phyloP scores from a whole-genome alignment of 2,113 vertebrate genomes.

The Arizona elegans region DNA sequence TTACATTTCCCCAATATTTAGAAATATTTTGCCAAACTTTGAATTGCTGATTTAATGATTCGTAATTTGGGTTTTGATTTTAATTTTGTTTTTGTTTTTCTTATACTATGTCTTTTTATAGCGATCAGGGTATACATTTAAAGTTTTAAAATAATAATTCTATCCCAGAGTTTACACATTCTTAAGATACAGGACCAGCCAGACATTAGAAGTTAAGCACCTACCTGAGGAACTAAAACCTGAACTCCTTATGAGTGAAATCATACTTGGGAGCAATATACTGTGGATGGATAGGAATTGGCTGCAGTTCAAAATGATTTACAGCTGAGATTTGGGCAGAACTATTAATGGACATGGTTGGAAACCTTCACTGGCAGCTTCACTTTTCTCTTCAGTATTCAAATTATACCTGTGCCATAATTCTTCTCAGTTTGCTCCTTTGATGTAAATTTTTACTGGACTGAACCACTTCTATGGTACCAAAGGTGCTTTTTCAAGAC shows the following conservation, averaged over 20 bases:
- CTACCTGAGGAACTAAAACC: not conserved
- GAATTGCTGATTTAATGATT: not conserved
- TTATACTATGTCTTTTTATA: not conserved
- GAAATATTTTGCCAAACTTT: not conserved
- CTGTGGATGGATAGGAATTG: not conserved
- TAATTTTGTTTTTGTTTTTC: not conserved
- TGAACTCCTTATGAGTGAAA: not conserved
- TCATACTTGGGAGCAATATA: not conserved
- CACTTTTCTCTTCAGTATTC: not conserved
- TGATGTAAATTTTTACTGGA: not conserved
- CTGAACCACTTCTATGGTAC: not conserved
- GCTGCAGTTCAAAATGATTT: not conserved
- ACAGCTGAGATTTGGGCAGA: not conserved
- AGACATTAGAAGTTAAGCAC: not conserved
- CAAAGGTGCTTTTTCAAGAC: not conserved
- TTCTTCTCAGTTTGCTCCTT: not conserved
- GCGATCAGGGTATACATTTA: not conserved
- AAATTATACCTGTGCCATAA: not conserved
- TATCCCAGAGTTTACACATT: not conserved
- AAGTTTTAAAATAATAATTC: not conserved
- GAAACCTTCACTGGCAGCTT: not conserved
- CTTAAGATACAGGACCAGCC: not conserved
- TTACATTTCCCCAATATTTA: not conserved
- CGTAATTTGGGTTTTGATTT: not conserved
- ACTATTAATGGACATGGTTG: not conserved